phyloP scores from a whole-genome alignment of 2,888 invertebrate genomes.

The Galerucella pusilla region DNA sequence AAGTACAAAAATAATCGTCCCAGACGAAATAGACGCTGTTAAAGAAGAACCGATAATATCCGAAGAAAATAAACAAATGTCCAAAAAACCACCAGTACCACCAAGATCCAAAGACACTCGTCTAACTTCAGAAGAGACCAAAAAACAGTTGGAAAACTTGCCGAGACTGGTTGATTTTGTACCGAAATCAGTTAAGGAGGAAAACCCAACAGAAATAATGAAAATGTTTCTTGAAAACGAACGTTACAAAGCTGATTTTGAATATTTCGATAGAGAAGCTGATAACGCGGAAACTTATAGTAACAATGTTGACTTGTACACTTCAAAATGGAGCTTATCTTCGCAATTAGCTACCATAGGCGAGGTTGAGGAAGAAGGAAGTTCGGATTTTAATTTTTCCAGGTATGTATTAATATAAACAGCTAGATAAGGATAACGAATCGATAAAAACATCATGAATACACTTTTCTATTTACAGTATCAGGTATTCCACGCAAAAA shows the following conservation, averaged over 20 bases:
- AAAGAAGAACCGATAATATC: constrained; percentile 41
- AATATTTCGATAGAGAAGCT: constrained; percentile 46
- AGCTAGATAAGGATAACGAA: constrained; percentile 4
- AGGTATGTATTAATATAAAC: constrained; percentile 39
- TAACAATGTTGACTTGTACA: constrained; percentile 59
- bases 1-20: constrained; percentile 56
- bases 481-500: background rate
- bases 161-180: constrained; percentile 80
- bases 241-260: constrained; percentile 51
- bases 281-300: constrained; percentile 51
- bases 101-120: constrained; percentile 56
- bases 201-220: constrained; percentile 64
- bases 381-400: constrained; percentile 41
- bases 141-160: constrained; percentile 60
- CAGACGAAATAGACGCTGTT: constrained; percentile 45
- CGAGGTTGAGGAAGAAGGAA: constrained; percentile 72
- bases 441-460: background rate
- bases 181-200: constrained; percentile 68
- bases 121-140: constrained; percentile 42
- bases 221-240: constrained; percentile 60
- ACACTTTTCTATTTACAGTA: background rate
- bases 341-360: constrained; percentile 78
- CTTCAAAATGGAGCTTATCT: constrained; percentile 68
- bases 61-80: constrained; percentile 40
- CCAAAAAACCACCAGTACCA: constrained; percentile 57